Evolutionary conservation across 2,113 vertebrate species (phyloP).

Genomic region (Campylomormyrus tamandua): DNA sequence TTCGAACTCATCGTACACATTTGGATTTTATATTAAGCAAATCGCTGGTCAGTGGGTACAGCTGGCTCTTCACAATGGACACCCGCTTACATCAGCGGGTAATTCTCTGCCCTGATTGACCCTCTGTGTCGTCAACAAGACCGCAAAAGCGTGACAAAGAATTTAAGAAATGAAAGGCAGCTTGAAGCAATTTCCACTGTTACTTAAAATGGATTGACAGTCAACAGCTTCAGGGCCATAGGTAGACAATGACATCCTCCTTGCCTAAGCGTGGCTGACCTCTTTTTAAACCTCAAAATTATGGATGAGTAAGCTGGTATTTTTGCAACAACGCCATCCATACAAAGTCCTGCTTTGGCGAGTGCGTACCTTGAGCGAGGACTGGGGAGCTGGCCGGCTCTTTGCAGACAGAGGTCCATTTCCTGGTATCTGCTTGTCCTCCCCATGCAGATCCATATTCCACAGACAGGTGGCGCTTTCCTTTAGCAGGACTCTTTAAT

Average conservation of each 20-base stretch:
- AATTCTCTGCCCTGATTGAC: not conserved
- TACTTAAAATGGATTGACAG: not conserved
- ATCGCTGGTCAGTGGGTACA: not conserved
- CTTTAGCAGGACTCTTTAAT: conserved; percentile 44
- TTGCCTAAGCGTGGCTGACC: not conserved
- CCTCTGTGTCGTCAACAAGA: not conserved
- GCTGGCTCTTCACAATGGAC: not conserved
- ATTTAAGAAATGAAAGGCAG: not conserved
- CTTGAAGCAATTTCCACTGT: not conserved
- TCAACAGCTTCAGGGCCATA: not conserved
- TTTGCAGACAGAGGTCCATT: conserved; percentile 38
- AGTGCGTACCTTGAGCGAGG: conserved; percentile 49
- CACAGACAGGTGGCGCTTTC: conserved; percentile 37
- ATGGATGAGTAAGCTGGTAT: not conserved
- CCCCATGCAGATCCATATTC: conserved; percentile 47
- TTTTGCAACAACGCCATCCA: not conserved
- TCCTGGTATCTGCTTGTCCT: conserved; percentile 36
- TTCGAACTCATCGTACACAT: not conserved
- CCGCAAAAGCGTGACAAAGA: not conserved
- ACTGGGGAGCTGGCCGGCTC: conserved; percentile 32
- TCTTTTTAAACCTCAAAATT: not conserved
- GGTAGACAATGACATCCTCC: not conserved
- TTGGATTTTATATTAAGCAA: not conserved
- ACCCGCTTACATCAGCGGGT: not conserved
- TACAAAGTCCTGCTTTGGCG: not conserved